Evolutionary conservation across 2,888 invertebrate genomes (phyloP), one percentile per base, ranked within the genome.

Genomic region (Agrochola litura): DNA sequence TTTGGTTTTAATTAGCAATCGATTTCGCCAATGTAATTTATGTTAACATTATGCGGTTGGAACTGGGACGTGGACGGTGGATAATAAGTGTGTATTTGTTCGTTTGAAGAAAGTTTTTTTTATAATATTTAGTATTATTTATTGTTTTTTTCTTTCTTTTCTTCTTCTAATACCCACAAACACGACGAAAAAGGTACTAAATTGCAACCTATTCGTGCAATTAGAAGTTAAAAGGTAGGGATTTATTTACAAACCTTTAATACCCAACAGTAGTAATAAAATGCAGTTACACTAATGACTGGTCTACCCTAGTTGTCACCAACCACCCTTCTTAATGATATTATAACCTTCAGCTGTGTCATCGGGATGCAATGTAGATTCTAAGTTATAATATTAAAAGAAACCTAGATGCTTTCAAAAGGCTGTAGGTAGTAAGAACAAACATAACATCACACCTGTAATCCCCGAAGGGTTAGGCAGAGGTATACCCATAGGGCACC

Each of bases 1-100:
- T 92, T 92, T 90, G 89, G 89, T 90, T 91, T 92, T 92, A 92
- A 92, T 92, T 91, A 92, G 82, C 85, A 82, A 88, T 89, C 86
- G 89, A 86, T 89, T 88, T 89, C 87, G 89, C 87, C 85, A 86
- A 83, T 85, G 65, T 86, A 84, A 89, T 89, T 89, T 88, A 86
- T 87, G 84, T 86, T 73, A 88, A 89, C 80, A 82, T 85, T 84
- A 88, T 86, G 67, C 86, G 67, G 67, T 54, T 79, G 68, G 68
- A 87, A 84, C 66, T 88, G 82, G 84, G 83, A 88, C 83, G 82
- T 41, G 12, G 49, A 52, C 73, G 71, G 60, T 60, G 52, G 67
- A 58, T 61, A 16, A 73, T 73, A 89, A 84, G 77, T 56, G 73
- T 56, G 78, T 81, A 77, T 49, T 60, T 74, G 76, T 67, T 49